Evolutionary conservation across 2,888 invertebrate species (phyloP), one percentile per base, ranked within the genome.

Genomic region (Eupithecia abbreviata): DNA sequence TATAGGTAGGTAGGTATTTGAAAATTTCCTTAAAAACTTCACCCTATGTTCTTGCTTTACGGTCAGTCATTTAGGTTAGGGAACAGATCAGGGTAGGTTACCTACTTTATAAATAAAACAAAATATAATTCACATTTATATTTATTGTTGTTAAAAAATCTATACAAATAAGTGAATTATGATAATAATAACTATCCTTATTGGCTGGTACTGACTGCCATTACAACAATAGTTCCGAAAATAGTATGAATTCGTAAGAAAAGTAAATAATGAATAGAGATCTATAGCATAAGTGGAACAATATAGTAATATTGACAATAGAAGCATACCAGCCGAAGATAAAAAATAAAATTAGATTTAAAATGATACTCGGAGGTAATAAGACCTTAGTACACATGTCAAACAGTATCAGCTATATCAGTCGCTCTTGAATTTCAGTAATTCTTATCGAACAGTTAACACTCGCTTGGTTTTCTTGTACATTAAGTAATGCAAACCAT

Each of bases 301-400:
- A 12, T 30, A 68, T 51, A 71, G 47, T 42, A 47, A 72, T 68
- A 80, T 67, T 79, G 74, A 77, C 82, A 82, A 79, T 86, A 89
- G 88, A 89, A 90, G 86, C 90, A 89, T 84, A 90, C 87, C 88
- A 88, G 89, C 84, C 84, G 84, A 81, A 84, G 83, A 86, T 84
- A 86, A 88, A 43, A 90, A 93, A 91, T 93, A 92, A 93, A 91
- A 90, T 90, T 92, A 93, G 82, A 88, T 91, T 68, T 93, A 91
- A 92, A 94, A 94, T 92, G 94, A 94, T 94, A 95, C 94, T 94
- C 95, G 94, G 95, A 95, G 95, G 95, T 95, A 94, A 94, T 93
- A 92, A 91, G 91, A 94, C 91, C 92, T 91, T 91, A 92, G 89
- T 90, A 90, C 91, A 88, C 90, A 89, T 90, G 89, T 90, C 90